phyloP scores from a whole-genome alignment of 2,888 invertebrate species.

The Heterodera filipjevi region DNA sequence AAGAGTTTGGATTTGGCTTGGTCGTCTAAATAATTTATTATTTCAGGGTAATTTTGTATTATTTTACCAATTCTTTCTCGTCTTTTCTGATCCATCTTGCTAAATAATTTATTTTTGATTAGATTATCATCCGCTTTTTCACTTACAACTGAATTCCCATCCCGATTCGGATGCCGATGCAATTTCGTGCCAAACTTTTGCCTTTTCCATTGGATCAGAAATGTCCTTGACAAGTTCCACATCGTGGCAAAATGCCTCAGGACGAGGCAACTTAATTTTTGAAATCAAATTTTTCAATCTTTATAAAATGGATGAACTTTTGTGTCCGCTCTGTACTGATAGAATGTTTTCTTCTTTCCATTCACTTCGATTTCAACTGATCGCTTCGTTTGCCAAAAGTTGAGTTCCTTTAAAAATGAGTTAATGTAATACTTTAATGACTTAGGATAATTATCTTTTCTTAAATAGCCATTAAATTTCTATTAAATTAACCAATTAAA shows the following conservation, averaged over 20 bases:
- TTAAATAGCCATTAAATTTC: too few species aligned
- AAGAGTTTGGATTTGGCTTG: too few species aligned
- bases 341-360: constrained; percentile 72
- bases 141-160: constrained; percentile 88
- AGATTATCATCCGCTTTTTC: too few species aligned
- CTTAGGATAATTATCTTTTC: too few species aligned
- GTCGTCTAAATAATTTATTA: constrained; percentile 51
- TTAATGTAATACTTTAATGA: too few species aligned
- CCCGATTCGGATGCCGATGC: constrained; percentile 79
- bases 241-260: constrained; percentile 27
- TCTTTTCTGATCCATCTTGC: constrained; percentile 79
- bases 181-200: constrained; percentile 17
- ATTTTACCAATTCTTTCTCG: neutral
- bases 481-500: too few species aligned
- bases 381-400: constrained; percentile 54
- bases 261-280: constrained; percentile 19
- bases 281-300: neutral
- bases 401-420: constrained; percentile 49
- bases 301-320: constrained; percentile 36
- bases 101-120: neutral
- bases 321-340: constrained; percentile 70
- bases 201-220: constrained; percentile 10
- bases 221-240: constrained; percentile 29
- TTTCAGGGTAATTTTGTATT: too few species aligned
- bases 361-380: constrained; percentile 68